Conservation (phyloP, 92 coral and sea anemone species). For the Pocillopora meandrina region DNA sequence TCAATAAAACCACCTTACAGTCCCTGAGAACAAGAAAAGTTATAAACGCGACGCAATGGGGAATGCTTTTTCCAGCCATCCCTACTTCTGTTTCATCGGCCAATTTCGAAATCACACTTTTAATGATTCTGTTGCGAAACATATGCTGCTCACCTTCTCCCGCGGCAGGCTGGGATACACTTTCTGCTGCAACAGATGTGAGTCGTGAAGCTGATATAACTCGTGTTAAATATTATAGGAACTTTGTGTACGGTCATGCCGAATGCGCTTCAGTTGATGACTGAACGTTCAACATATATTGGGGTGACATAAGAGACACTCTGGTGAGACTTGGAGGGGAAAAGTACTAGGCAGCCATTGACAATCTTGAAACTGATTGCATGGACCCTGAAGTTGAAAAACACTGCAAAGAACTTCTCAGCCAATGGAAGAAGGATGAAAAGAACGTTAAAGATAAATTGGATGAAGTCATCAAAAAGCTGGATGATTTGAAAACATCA, state of each 20-base stretch:
- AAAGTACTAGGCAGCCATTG: slow-evolving; percentile 20
- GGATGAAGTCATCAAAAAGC: neutral
- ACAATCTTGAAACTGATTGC: slow-evolving; percentile 24
- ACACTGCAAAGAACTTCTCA: slow-evolving; percentile 27
- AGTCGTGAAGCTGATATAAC: slow-evolving; percentile 49
- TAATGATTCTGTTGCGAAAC: slow-evolving; percentile 4
- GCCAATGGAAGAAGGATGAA: slow-evolving; percentile 38
- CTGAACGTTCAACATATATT: slow-evolving; percentile 27
- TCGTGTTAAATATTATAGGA: slow-evolving; percentile 49
- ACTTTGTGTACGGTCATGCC: slow-evolving; percentile 36
- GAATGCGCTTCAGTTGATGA: slow-evolving; percentile 41
- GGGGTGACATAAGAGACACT: slow-evolving; percentile 48
- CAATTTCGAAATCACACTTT: slow-evolving; percentile 5
- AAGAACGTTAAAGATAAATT: neutral
- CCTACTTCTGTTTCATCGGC: slow-evolving; percentile 12
- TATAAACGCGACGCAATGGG: slow-evolving; percentile 26
- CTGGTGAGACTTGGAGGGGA: slow-evolving; percentile 45
- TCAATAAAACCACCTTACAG: neutral
- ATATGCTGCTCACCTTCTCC: slow-evolving; percentile 20
- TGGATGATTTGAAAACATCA: neutral
- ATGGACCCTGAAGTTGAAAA: slow-evolving; percentile 55
- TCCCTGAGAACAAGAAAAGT: slow-evolving; percentile 8
- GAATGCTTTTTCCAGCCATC: slow-evolving; percentile 12
- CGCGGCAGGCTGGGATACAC: slow-evolving; percentile 50
- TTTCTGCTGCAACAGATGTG: slow-evolving; percentile 34